These are phyloP conservation scores for Altica lythri DNA, from an alignment of 2,888 invertebrate genomes.

Conservation along the genomic window DNA sequence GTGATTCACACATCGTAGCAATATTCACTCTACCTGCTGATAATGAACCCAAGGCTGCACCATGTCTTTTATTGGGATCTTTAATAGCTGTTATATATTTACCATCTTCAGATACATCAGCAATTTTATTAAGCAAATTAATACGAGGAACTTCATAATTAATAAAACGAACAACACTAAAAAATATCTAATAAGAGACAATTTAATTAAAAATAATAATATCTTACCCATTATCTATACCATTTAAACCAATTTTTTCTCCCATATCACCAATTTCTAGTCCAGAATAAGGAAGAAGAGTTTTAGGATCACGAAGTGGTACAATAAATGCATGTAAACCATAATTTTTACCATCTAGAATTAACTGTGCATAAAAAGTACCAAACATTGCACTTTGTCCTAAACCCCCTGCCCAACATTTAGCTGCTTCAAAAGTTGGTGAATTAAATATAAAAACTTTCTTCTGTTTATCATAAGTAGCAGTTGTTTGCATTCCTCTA, in stretches of 20 bases:
- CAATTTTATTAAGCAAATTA: slow-evolving; percentile 80
- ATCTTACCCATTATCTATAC: slow-evolving; percentile 87
- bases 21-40: slow-evolving; percentile 85
- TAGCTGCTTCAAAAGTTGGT: slow-evolving; percentile 77
- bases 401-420: slow-evolving; percentile 85
- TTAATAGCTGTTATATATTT: slow-evolving; percentile 79
- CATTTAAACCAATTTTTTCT: slow-evolving; percentile 88
- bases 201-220: background rate
- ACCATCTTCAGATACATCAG: slow-evolving; percentile 84
- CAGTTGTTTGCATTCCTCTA: slow-evolving; percentile 83
- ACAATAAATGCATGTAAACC: slow-evolving; percentile 91
- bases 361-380: slow-evolving; percentile 85
- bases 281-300: slow-evolving; percentile 74
- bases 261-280: slow-evolving; percentile 91
- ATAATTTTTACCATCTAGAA: slow-evolving; percentile 76
- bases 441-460: slow-evolving; percentile 75
- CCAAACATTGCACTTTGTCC: slow-evolving; percentile 86
- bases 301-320: slow-evolving; percentile 77
- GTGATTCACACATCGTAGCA: slow-evolving; percentile 64
- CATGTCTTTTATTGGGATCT: slow-evolving; percentile 83
- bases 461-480: slow-evolving; percentile 75
- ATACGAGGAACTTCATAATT: slow-evolving; percentile 81
- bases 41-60: slow-evolving; percentile 80
- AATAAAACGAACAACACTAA: slow-evolving; percentile 74
- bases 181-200: slow-evolving; percentile 14